Conservation (phyloP, 2,888 invertebrate genomes). For the Molanna angustata region DNA sequence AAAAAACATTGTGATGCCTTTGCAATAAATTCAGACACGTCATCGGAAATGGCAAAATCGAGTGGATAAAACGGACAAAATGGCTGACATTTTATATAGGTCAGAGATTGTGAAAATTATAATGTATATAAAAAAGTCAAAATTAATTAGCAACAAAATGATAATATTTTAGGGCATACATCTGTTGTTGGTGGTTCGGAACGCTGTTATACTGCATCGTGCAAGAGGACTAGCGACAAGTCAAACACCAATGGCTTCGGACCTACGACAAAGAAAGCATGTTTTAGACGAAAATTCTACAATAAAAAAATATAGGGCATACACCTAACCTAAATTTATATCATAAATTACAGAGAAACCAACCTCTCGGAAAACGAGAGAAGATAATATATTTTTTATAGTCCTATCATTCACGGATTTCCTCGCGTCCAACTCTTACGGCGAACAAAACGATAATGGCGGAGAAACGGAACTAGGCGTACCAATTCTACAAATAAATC, state of each 20-base stretch:
- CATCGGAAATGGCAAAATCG: conserved; percentile 17
- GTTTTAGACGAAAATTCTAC: conserved; percentile 37
- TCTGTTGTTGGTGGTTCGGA: conserved; percentile 51
- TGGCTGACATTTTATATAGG: conserved; percentile 42
- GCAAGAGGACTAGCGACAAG: conserved; percentile 33
- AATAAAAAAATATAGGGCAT: no score
- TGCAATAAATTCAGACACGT: no score
- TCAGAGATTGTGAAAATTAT: no score
- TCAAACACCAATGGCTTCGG: conserved; percentile 27
- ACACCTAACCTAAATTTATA: no score
- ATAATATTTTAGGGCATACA: conserved; percentile 41
- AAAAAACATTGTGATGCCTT: no score
- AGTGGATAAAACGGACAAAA: conserved; percentile 45
- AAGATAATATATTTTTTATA: conserved; percentile 42
- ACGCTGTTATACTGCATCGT: conserved; percentile 56
- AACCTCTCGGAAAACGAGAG: conserved; percentile 52
- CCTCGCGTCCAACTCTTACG: conserved; percentile 26
- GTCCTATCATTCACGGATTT: conserved; percentile 27
- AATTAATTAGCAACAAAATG: conserved; percentile 1
- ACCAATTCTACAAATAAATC: conserved; percentile 47
- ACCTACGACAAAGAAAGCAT: conserved; percentile 25
- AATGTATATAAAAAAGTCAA: conserved; percentile 8
- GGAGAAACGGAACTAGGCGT: conserved; percentile 24
- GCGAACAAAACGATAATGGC: conserved; percentile 33
- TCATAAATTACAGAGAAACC: no score